These are phyloP conservation scores for Colletes collaris DNA, from an alignment of 2,888 invertebrate species.

Conservation along the genomic window DNA sequence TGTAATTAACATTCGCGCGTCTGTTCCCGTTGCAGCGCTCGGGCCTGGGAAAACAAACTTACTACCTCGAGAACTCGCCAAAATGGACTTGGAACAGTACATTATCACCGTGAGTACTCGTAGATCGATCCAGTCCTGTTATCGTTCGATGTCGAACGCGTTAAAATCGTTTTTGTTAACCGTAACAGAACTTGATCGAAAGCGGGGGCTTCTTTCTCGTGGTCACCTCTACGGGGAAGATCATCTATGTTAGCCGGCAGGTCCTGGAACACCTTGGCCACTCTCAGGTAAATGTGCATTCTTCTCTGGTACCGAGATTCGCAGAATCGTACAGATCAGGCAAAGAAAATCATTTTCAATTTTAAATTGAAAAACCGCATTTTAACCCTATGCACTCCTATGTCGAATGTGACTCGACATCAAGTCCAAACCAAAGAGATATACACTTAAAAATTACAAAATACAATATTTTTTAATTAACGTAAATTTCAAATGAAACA, in stretches of 20 bases:
- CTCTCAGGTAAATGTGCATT: conserved; percentile 86
- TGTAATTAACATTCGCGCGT: background rate
- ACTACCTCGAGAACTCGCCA: conserved; percentile 74
- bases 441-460: too few species aligned
- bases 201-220: conserved; percentile 92
- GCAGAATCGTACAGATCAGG: too few species aligned
- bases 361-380: too few species aligned
- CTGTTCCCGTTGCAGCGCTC: conserved; percentile 73
- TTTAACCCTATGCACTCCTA: too few species aligned
- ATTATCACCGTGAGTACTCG: conserved; percentile 81
- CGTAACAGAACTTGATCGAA: conserved; percentile 75
- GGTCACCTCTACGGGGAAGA: conserved; percentile 91
- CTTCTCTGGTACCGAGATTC: too few species aligned
- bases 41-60: conserved; percentile 70
- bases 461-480: too few species aligned
- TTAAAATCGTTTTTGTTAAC: conserved; percentile 45
- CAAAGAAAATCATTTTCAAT: too few species aligned
- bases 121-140: conserved; percentile 26
- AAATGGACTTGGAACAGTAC: conserved; percentile 80
- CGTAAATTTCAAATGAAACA: too few species aligned
- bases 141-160: conserved; percentile 22
- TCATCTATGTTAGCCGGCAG: conserved; percentile 93
- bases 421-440: too few species aligned
- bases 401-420: too few species aligned
- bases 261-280: conserved; percentile 94